Evolutionary conservation across 2,113 vertebrate genomes (phyloP), one percentile per base, ranked within the genome.

Genomic region (Marmota flaviventris): DNA sequence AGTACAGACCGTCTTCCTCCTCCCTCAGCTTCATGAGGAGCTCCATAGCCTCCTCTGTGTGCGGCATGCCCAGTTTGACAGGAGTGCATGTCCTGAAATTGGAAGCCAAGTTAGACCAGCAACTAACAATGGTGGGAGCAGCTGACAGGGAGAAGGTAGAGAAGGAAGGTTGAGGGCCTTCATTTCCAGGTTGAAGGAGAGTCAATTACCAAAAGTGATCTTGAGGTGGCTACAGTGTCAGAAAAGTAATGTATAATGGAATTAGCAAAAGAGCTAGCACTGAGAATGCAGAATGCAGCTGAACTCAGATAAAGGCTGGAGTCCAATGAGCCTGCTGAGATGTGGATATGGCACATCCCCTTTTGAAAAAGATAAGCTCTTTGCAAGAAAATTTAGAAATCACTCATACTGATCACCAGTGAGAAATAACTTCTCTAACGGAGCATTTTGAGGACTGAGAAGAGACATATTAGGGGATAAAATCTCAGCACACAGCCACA

Each of bases 121-220:
- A 99, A 48, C 99, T 99, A 92, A 98, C 98, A 32, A 99, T 99
- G 99, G 99, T 99, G 84, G 99, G 99, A 98, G 99, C 99, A 79
- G 99, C 99, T 9, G 99, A 99, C 75, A 99, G 99, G 98, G 99
- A 99, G 95, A 99, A 99, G 93, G 99, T 99, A 83, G 99, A 99
- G 89, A 96, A 99, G 99, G 98, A 99, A 99, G 96, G 99, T 99
- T 97, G 99, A 99, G 97, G 99, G 99, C 96, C 99, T 99, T 98
- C 99, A 99, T 98, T 99, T 99, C 98, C 99, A 99, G 25, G 99
- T 99, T 76, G 99, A 99, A 92, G 99, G 99, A 98, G 99, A 99
- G 94, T 99, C 99, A 65, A 99, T 99, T 97, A 99, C 99, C 98
- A 99, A 99, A 99, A 99, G 99, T 94, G 99, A 99, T 93, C 98